Evolutionary conservation across 1,140 invertebrate species (phyloP).

Genomic region (Liolophura sinensis): DNA sequence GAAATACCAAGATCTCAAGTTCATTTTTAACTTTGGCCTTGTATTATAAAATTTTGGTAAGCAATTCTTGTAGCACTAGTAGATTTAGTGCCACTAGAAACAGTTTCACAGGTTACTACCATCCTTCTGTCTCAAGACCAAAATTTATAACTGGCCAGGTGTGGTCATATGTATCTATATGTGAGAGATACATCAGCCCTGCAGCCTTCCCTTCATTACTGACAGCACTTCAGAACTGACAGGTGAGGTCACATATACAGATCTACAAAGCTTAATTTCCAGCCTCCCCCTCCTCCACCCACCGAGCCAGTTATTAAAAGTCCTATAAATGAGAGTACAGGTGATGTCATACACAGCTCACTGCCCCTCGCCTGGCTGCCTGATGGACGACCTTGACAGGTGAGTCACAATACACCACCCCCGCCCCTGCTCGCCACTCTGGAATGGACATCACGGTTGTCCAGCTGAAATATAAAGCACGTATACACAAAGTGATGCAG

Average conservation of each 20-base stretch:
- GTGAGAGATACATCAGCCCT: too few relatives aligned
- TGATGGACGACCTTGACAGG: background rate
- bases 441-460: constrained; percentile 45
- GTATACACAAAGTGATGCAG: constrained; percentile 46
- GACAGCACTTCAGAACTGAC: background rate
- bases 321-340: background rate
- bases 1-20: too few relatives aligned
- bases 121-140: too few relatives aligned
- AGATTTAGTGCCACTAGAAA: too few relatives aligned
- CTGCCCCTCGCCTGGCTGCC: background rate
- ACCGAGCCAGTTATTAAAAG: background rate
- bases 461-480: constrained; percentile 51
- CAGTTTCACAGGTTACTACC: too few relatives aligned
- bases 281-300: background rate
- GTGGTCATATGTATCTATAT: too few relatives aligned
- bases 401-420: constrained; percentile 36
- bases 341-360: background rate
- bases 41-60: too few relatives aligned
- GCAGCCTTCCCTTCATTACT: too few relatives aligned
- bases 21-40: too few relatives aligned
- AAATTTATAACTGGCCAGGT: too few relatives aligned
- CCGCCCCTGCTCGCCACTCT: constrained; percentile 51
- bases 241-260: background rate
- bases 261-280: background rate
- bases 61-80: too few relatives aligned